phyloP scores from a whole-genome alignment of 1,140 invertebrate species.

The Diorhabda sublineata region DNA sequence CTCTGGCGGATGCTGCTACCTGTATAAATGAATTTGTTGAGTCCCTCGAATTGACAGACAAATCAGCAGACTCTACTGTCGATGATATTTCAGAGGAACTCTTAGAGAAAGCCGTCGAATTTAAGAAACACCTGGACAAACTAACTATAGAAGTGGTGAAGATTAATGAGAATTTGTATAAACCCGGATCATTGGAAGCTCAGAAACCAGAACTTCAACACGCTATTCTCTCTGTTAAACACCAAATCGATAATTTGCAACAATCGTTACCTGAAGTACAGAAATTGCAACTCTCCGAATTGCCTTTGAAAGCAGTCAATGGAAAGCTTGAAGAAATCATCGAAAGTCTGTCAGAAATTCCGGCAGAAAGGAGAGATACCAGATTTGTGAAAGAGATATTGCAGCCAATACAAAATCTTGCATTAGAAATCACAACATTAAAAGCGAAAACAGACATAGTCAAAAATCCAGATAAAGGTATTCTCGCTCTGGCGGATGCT shows the following conservation, averaged over 20 bases:
- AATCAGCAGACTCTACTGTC: neutral
- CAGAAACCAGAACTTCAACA: conserved; percentile 18
- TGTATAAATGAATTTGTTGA: neutral
- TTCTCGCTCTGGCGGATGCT: neutral
- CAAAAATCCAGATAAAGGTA: neutral
- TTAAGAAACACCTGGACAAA: conserved; percentile 12
- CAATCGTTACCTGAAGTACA: conserved; percentile 13
- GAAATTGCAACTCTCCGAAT: neutral
- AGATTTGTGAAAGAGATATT: neutral
- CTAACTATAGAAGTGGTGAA: conserved; percentile 15
- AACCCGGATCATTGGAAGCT: conserved; percentile 14
- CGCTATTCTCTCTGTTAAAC: conserved; percentile 8
- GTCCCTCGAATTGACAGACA: neutral
- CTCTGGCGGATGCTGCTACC: neutral
- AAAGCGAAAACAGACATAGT: neutral
- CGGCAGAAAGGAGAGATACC: neutral
- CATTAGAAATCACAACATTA: neutral
- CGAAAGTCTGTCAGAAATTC: conserved; percentile 9
- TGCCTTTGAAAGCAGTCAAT: neutral
- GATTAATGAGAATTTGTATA: conserved; percentile 10
- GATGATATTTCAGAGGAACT: neutral
- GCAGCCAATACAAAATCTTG: neutral
- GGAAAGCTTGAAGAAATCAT: neutral
- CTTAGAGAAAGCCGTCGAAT: neutral
- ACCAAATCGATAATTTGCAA: neutral